Base-by-base conservation (phyloP, 2,888 invertebrate genomes). In the Erebia epiphron region DNA sequence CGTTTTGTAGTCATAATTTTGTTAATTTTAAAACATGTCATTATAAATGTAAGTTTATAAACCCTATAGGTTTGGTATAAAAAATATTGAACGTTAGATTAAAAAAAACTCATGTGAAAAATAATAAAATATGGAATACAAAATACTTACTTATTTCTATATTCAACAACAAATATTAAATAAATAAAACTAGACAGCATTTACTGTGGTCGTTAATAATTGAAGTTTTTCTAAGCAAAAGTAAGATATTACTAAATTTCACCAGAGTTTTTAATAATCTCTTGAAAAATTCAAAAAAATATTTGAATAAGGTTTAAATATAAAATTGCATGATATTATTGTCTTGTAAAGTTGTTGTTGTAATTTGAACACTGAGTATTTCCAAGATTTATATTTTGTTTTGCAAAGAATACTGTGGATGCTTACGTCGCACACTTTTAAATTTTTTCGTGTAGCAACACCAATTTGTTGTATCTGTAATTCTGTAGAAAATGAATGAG, bases 361-460 rank as follows among this genome's bases (percentile, higher is more conserved):
- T 78, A 75, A 76, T 78, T 75, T 76, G 77, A 72, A 71, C 71
- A 74, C 70, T 35, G 74, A 73, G 70, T 74, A 69, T 63, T 61
- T 75, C 74, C 41, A 65, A 75, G 69, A 79, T 67, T 78, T 79
- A 78, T 73, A 73, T 80, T 84, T 73, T 73, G 81, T 86, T 62
- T 85, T 77, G 82, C 84, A 73, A 82, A 81, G 78, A 80, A 77
- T 81, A 82, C 75, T 77, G 80, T 83, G 80, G 76, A 85, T 77
- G 91, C 91, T 91, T 89, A 68, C 75, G 77, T 87, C 87, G 91
- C 91, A 92, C 91, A 86, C 86, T 85, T 83, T 68, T 80, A 78
- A 84, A 85, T 82, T 82, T 82, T 75, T 76, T 77, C 77, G 81
- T 80, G 79, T 87, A 87, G 83, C 79, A 77, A 82, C 82, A 78